Percentiles rank a stretch among this genome's conserved stretches.
Evolutionary conservation across 2,888 invertebrate genomes (phyloP).

Genomic region (Mesorhabditis belari): DNA sequence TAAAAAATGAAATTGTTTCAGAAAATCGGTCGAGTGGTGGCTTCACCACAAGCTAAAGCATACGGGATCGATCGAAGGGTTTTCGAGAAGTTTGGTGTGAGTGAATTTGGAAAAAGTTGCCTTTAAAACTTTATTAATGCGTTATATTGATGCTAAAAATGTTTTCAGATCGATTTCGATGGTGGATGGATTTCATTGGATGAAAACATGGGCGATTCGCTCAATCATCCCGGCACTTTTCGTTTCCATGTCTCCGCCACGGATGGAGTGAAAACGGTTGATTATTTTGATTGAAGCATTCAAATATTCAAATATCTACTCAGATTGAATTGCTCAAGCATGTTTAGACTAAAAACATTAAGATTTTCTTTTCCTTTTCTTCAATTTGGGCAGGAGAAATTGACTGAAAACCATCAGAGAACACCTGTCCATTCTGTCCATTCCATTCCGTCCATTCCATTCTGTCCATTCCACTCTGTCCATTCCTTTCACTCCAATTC

Average conservation of each 20-base stretch:
- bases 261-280: conserved; percentile 26
- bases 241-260: conserved; percentile 23
- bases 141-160: too few relatives aligned
- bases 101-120: not conserved
- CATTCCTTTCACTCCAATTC: too few relatives aligned
- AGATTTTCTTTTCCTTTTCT: too few relatives aligned
- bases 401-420: too few relatives aligned
- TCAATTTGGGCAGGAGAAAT: too few relatives aligned
- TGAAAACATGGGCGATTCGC: conserved; percentile 19
- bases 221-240: conserved; percentile 14
- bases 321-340: too few relatives aligned
- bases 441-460: too few relatives aligned
- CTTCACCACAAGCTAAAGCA: conserved; percentile 19
- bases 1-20: not conserved
- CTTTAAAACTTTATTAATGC: too few relatives aligned
- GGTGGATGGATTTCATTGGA: conserved; percentile 20
- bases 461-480: too few relatives aligned
- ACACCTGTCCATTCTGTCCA: too few relatives aligned
- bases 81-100: not conserved
- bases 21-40: conserved; percentile 21
- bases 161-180: not conserved
- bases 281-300: conserved; percentile 3
- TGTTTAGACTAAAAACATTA: too few relatives aligned
- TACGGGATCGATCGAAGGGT: conserved; percentile 27
- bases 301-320: too few relatives aligned